These are phyloP conservation scores for Eupithecia vulgata DNA, from an alignment of 2,888 invertebrate genomes.

Conservation along the genomic window DNA sequence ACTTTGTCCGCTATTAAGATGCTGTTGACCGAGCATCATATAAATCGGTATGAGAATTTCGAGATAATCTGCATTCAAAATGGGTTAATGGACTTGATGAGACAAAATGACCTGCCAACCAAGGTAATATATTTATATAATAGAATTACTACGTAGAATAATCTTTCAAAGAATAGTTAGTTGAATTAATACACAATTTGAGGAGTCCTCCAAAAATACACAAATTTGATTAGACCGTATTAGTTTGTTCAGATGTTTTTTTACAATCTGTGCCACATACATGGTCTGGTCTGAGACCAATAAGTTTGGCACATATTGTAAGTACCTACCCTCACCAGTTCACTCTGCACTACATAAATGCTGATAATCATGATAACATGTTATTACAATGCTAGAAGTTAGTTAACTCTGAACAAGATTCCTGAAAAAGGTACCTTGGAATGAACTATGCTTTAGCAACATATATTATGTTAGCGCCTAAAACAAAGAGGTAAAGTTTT, in stretches of 20 bases:
- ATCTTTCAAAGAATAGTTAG: background rate
- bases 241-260: too few relatives aligned
- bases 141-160: background rate
- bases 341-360: too few relatives aligned
- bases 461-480: background rate
- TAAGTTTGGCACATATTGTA: too few relatives aligned
- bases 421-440: background rate
- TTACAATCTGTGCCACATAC: background rate
- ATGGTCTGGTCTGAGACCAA: background rate
- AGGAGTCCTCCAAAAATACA: background rate
- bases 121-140: constrained; percentile 43
- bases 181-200: background rate
- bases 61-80: constrained; percentile 56
- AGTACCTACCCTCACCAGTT: too few relatives aligned
- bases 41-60: constrained; percentile 57
- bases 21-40: constrained; percentile 55
- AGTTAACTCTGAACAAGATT: background rate
- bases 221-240: too few relatives aligned
- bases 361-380: background rate
- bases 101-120: constrained; percentile 47
- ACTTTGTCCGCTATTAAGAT: constrained; percentile 52
- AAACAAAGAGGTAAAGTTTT: constrained; percentile 11
- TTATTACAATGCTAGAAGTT: background rate
- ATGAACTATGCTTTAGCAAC: background rate
- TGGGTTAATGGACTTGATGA: constrained; percentile 52